phyloP scores from a whole-genome alignment of 2,113 vertebrate genomes.

The Pelecanoides urinatrix region DNA sequence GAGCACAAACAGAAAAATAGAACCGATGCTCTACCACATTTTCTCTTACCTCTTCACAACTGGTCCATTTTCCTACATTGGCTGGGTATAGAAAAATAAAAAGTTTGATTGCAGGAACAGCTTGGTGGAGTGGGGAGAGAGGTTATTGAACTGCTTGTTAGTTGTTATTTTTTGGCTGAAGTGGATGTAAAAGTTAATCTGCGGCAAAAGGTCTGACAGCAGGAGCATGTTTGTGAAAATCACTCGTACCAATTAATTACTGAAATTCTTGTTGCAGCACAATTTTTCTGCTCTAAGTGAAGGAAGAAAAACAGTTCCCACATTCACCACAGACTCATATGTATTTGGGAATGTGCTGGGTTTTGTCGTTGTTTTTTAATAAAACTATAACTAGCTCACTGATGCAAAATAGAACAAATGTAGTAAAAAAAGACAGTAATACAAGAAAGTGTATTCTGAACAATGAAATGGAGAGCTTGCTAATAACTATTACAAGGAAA shows the following conservation, averaged over 20 bases:
- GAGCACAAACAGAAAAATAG: neutral
- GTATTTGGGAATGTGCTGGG: neutral
- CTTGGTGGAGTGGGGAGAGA: neutral
- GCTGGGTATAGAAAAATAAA: neutral
- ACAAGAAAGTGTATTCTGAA: neutral
- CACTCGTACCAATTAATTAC: constrained; percentile 20
- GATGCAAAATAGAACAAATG: neutral
- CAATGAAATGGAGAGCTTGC: neutral
- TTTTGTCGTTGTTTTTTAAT: neutral
- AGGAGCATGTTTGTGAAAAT: constrained; percentile 26
- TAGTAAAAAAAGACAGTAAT: neutral
- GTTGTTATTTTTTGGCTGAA: neutral
- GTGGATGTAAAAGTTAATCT: constrained; percentile 24
- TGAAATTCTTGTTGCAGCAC: constrained; percentile 14
- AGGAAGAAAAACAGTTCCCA: neutral
- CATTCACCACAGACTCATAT: neutral
- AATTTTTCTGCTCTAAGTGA: neutral
- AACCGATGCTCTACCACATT: neutral
- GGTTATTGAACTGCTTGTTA: constrained; percentile 11
- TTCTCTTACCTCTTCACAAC: neutral
- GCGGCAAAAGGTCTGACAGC: constrained; percentile 10
- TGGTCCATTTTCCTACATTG: neutral
- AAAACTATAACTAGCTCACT: neutral
- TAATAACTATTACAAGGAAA: neutral
- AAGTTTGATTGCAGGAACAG: neutral